Evolutionary conservation across 1,140 invertebrate species (phyloP).

Genomic region (Oryctes rhinoceros): DNA sequence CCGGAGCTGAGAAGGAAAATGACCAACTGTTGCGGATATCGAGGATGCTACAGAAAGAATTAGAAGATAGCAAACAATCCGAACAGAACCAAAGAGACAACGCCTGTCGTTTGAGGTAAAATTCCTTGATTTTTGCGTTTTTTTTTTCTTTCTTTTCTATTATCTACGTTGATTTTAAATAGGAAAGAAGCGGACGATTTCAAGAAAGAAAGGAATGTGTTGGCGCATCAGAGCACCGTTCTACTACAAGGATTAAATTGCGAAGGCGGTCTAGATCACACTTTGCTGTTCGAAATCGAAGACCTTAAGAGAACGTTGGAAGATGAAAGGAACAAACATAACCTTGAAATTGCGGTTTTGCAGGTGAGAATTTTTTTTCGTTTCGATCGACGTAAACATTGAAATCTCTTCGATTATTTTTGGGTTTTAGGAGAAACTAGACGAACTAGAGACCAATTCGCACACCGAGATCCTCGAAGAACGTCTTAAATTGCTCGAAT

Average conservation of each 20-base stretch:
- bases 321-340: conserved; percentile 66
- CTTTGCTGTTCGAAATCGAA: conserved; percentile 71
- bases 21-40: conserved; percentile 50
- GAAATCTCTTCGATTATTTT: no score
- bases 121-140: not conserved
- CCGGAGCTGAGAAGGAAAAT: conserved; percentile 16
- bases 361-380: conserved; percentile 60
- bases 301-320: conserved; percentile 68
- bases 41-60: conserved; percentile 71
- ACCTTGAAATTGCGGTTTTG: conserved; percentile 65
- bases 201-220: conserved; percentile 71
- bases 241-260: conserved; percentile 68
- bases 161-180: not conserved
- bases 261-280: conserved; percentile 64
- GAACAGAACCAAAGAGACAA: conserved; percentile 69
- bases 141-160: not conserved
- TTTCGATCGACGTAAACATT: conserved; percentile 48
- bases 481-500: conserved; percentile 73
- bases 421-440: conserved; percentile 68
- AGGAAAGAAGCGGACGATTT: conserved; percentile 65
- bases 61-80: conserved; percentile 67
- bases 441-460: conserved; percentile 71
- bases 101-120: conserved; percentile 63
- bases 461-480: conserved; percentile 75
- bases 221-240: conserved; percentile 73